Conservation (phyloP, 2,113 vertebrate genomes). For the Atrichornis clamosus region DNA sequence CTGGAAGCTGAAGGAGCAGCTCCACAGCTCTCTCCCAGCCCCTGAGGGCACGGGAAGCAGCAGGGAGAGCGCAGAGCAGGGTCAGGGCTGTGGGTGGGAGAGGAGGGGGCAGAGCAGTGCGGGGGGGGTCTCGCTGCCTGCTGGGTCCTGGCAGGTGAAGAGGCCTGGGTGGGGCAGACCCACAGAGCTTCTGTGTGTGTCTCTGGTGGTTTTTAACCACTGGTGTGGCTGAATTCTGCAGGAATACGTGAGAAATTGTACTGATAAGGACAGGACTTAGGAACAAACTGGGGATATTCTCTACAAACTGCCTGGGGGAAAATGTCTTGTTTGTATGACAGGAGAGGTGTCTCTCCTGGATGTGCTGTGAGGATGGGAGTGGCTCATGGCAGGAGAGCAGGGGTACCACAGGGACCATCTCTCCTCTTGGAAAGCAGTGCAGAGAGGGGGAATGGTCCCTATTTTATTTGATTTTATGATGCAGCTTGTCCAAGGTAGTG, state of each 20-base stretch:
- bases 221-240: not conserved
- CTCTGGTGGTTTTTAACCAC: not conserved
- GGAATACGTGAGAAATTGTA: not conserved
- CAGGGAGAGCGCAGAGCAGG: not conserved
- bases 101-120: not conserved
- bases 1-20: not conserved
- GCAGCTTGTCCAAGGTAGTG: not conserved
- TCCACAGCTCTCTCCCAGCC: not conserved
- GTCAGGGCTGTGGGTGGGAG: not conserved
- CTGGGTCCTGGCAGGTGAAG: not conserved
- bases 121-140: accelerated
- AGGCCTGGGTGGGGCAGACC: not conserved
- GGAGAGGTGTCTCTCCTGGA: not conserved
- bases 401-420: not conserved
- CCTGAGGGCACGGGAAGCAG: not conserved
- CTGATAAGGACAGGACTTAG: not conserved
- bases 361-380: not conserved
- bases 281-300: not conserved
- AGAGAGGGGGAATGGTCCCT: not conserved
- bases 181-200: not conserved
- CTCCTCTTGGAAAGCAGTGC: not conserved
- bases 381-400: not conserved
- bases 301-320: not conserved
- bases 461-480: accelerated
- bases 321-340: accelerated